These are phyloP conservation scores for Chondrosia reniformis DNA, from an alignment of 37 sponge, comb jelly and placozoan species.

Conservation along the genomic window DNA sequence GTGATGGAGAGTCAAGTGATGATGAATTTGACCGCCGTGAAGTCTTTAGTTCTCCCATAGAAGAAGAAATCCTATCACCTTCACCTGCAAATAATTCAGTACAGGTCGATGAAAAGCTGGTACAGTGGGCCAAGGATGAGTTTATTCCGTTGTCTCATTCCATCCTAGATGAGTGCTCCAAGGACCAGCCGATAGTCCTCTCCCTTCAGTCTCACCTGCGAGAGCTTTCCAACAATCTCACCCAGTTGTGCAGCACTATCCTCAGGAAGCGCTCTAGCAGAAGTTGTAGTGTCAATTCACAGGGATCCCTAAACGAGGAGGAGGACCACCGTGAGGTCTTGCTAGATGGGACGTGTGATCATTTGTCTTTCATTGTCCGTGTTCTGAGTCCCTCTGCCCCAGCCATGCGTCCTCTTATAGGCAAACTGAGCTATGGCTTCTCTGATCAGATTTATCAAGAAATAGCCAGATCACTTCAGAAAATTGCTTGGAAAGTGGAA, in stretches of 20 bases:
- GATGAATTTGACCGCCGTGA: not conserved
- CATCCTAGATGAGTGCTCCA: conserved; percentile 33
- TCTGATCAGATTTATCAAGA: conserved; percentile 30
- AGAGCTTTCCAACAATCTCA: conserved; percentile 45
- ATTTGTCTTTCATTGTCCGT: conserved; percentile 8
- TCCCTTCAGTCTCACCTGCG: conserved; percentile 31
- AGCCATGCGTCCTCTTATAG: conserved; percentile 22
- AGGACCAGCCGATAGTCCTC: not conserved
- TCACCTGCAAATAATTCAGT: too few relatives aligned
- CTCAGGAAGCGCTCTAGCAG: not conserved
- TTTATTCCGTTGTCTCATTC: conserved; percentile 45
- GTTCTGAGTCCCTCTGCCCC: conserved; percentile 36
- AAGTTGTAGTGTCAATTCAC: not conserved
- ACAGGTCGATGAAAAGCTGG: conserved; percentile 15
- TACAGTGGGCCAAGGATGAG: conserved; percentile 37
- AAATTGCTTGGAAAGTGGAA: conserved; percentile 70
- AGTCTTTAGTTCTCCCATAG: not conserved
- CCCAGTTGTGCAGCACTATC: conserved; percentile 27
- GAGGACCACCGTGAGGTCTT: too few relatives aligned
- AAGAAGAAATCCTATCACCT: conserved; percentile 5
- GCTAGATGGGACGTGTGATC: not conserved
- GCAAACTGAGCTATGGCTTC: conserved; percentile 23
- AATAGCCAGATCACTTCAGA: conserved; percentile 40
- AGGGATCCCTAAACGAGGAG: not conserved
- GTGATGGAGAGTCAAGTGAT: not conserved